Base-by-base conservation (phyloP, 2,888 invertebrate genomes). In the Corythucha ciliata region DNA sequence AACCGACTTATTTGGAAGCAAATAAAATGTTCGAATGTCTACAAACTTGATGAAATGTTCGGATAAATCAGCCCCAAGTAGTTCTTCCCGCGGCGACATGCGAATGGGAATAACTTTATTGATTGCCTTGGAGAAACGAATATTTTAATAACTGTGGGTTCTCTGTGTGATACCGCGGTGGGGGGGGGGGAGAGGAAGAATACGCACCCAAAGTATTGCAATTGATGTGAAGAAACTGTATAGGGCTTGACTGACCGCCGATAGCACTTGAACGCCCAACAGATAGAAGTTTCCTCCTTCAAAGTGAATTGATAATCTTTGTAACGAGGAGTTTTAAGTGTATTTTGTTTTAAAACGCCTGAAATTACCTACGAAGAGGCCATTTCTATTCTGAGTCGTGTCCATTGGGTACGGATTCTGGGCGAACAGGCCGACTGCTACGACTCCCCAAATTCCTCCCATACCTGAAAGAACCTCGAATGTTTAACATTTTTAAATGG, bases 341-440 rank as follows among this genome's bases (percentile, higher is more conserved):
- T 29, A 12, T 10, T 29, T 29, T 10, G 29, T 29, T 29, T 10
- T 10, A 29, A 29, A 29, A 29, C 29, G 10, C 10, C 14, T 36
- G 8, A n/a, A 14, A 18, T 39, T 33, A 47, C 44, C 84, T 73
- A 84, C 83, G 54, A 84, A 77, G 1, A 86, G 65, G 12, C 86
- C 87, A 20, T 74, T 77, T 61, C 84, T 74, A 10, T 85, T 85
- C 48, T 44, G 49, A 2, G 91, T 92, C 0, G 90, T 85, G 36
- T 78, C 75, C 66, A 91, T 72, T 0, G 91, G 85, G 49, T 77
- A 70, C 0, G 92, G 91, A 66, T 87, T 78, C 51, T 88, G 83
- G 8, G 90, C 90, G 65, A 93, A 92, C 0, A 93, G 70, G 0
- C 93, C 92, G 1, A 92, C 88, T 0, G 90, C 86, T 14, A 90